A percentile compares a stretch with the other conserved stretches of the same genome.
Conservation (phyloP, 2,888 invertebrate genomes). For the Shargacucullia verbasci region DNA sequence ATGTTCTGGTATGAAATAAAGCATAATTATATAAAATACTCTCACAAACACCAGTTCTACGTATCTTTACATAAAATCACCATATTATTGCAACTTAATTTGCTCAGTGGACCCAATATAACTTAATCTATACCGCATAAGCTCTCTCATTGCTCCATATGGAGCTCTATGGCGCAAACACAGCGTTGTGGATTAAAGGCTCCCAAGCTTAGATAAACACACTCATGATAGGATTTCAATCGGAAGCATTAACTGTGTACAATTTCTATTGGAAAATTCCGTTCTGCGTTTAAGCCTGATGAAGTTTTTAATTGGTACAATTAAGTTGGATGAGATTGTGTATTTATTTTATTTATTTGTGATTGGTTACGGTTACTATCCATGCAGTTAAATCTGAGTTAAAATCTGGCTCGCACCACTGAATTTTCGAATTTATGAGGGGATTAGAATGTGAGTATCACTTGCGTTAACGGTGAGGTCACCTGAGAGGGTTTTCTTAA, state of each 20-base stretch:
- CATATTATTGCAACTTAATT: slow-evolving; percentile 20
- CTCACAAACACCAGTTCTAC: not conserved
- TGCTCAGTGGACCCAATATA: slow-evolving; percentile 32
- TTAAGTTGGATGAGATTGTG: slow-evolving; percentile 28
- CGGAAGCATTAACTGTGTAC: slow-evolving; percentile 49
- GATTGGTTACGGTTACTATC: too few species aligned
- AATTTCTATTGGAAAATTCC: slow-evolving; percentile 52
- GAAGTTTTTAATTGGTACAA: slow-evolving; percentile 55
- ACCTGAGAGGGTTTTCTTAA: too few species aligned
- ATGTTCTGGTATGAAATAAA: too few species aligned
- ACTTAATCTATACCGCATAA: slow-evolving; percentile 50
- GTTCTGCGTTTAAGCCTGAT: slow-evolving; percentile 48
- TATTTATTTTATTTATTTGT: slow-evolving; percentile 43
- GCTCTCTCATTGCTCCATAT: slow-evolving; percentile 38
- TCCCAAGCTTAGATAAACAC: slow-evolving; percentile 54
- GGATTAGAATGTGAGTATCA: too few species aligned
- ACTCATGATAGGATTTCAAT: slow-evolving; percentile 59
- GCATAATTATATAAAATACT: too few species aligned
- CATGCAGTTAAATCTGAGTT: too few species aligned
- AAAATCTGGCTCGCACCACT: too few species aligned
- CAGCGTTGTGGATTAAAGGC: slow-evolving; percentile 49
- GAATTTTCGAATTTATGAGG: too few species aligned
- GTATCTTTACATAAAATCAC: slow-evolving; percentile 1
- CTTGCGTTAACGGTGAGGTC: too few species aligned
- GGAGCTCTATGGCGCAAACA: slow-evolving; percentile 52